Evolutionary conservation across 1,140 invertebrate genomes (phyloP), one percentile per base, ranked within the genome.

Genomic region (Druon quercuslanigerum): DNA sequence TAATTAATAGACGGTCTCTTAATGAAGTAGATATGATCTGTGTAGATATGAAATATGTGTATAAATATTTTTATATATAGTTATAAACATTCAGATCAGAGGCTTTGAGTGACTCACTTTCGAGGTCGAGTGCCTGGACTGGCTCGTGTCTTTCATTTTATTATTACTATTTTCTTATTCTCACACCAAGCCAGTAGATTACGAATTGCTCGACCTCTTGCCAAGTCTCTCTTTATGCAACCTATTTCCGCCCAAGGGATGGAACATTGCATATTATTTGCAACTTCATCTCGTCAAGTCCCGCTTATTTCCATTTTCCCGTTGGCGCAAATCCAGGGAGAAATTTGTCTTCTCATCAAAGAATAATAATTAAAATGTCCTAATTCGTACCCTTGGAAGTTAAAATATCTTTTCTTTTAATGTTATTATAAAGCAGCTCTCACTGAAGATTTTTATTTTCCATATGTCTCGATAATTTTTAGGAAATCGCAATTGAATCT

Each of bases 181-280:
- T 66, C 57, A 66, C 56, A 25, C 20, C 25, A 60, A 60, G 20
- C 25, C 8, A 66, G 11, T 66, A 66, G 57, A 66, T 66, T 66
- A 66, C 57, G 57, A 66, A 66, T 66, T 66, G 57, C 57, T 66
- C 57, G 33, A 40, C 57, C 57, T 66, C 57, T 3, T 66, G 57
- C 57, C 57, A 66, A 66, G 57, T 66, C 57, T 66, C 57, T 66
- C 57, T 66, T 66, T 66, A 66, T 66, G 57, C 57, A 66, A 66
- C 33, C 25, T 40, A 66, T 40, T 40, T 40, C 57, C 57, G 57
- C 57, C 57, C 33, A 66, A 66, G 57, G 57, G 57, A 66, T 66
- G 57, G 57, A 66, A 66, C 57, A 66, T 66, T 66, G 57, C 57
- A 66, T 25, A 33, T 66, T 66, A 66, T 66, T 66, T 66, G 57